A percentile compares a stretch with the other conserved stretches of the same genome.
These are phyloP conservation scores for Cercocebus atys DNA, from an alignment of 2,113 vertebrate species.

Conservation along the genomic window DNA sequence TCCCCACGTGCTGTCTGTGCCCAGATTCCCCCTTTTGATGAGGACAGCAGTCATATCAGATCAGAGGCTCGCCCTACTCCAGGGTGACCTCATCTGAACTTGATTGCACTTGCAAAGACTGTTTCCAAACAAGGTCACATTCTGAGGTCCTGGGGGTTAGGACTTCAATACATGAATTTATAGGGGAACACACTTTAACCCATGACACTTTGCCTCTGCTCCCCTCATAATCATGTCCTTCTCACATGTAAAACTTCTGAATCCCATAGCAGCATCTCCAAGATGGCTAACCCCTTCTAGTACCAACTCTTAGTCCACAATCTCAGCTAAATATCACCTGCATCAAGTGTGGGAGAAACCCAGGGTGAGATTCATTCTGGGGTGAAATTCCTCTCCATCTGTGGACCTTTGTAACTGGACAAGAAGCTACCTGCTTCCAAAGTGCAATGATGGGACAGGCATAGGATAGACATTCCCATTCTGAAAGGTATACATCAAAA, in stretches of 20 bases:
- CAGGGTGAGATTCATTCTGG: background rate
- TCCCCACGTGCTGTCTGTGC: background rate
- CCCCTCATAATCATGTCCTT: background rate
- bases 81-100: background rate
- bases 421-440: background rate
- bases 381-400: background rate
- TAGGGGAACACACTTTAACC: background rate
- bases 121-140: background rate
- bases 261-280: background rate
- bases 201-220: background rate
- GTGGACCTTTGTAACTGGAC: background rate
- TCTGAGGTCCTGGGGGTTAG: background rate
- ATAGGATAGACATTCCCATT: too few species aligned
- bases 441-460: background rate
- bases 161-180: background rate
- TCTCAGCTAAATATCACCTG: background rate
- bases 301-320: background rate
- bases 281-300: background rate
- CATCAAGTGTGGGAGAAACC: background rate
- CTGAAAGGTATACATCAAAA: background rate
- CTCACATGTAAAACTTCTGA: rapidly evolving
- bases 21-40: background rate
- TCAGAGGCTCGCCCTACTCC: background rate
- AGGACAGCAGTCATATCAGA: rapidly evolving
- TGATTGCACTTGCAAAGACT: background rate